A percentile compares a stretch with the other conserved stretches of the same genome.
Conservation (phyloP, 2,888 invertebrate species). For the Thecocarcelia acutangulata region DNA sequence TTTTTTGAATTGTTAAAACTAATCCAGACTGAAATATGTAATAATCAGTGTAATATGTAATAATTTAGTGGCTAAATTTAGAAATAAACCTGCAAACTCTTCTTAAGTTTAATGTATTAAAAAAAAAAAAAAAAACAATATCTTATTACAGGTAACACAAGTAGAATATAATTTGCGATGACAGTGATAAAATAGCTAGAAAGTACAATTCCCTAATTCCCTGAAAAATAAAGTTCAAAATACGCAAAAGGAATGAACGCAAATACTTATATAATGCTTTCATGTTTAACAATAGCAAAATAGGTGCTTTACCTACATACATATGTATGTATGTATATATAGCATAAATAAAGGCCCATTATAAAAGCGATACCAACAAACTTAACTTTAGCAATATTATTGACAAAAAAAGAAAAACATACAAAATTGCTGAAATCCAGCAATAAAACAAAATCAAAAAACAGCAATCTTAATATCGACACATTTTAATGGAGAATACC, state of each 20-base stretch:
- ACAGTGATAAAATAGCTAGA: constrained; percentile 58
- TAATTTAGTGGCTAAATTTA: no score
- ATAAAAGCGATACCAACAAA: constrained; percentile 35
- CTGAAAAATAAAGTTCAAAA: constrained; percentile 41
- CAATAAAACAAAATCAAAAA: constrained; percentile 27
- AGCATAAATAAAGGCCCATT: no score
- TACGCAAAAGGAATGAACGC: constrained; percentile 23
- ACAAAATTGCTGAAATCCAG: constrained; percentile 3
- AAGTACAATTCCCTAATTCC: constrained; percentile 65
- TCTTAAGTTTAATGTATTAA: no score
- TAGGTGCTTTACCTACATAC: no score
- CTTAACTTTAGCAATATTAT: constrained; percentile 4
- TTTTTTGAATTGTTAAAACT: no score
- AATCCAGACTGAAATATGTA: no score
- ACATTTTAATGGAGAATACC: constrained; percentile 64
- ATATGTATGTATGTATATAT: no score
- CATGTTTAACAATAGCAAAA: background rate
- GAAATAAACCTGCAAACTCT: no score
- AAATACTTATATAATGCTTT: background rate
- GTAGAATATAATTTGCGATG: constrained; percentile 27
- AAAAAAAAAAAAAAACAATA: no score
- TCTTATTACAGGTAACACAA: no score
- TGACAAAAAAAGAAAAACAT: background rate
- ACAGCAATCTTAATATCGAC: constrained; percentile 57
- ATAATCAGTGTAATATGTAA: no score